Evolutionary conservation across 2,797 vertebrate genomes (phyloP), one percentile per base, ranked within the genome.

Genomic region (Otus scops): DNA sequence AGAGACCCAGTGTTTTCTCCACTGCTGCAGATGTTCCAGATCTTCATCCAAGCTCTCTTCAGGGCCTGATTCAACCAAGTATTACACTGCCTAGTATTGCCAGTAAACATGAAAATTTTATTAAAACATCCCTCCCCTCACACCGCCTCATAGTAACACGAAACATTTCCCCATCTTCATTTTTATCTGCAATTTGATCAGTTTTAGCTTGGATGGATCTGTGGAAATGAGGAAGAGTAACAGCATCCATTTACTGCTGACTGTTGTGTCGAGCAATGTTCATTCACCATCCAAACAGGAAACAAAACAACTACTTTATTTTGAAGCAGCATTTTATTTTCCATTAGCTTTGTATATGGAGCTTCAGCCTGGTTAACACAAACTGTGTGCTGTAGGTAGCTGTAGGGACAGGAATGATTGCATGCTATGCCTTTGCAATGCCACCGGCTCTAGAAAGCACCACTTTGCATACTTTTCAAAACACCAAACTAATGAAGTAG

Each of bases 291-390:
- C 57, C 75, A 95, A 82, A 81, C 16, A 96, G 80, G 77, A 91
- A 96, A 85, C 23, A 93, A 87, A 93, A 26, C 59, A 54, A 63
- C 39, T 64, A 51, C 78, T 96, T 74, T 8, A 74, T 68, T 94
- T 96, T 96, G 30, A 92, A 96, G 79, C n/a, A 82, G 38, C 60
- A 41, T 83, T 97, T 97, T 97, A 98, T 98, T 98, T 97, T 89
- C 83, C 41, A 41, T 80, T 83, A 93, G 64, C 56, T 97, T 97
- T 95, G 86, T 9, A 80, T 65, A 94, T 1, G 57, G 73, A 96
- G 75, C 56, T 91, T 79, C 89, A 84, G 93, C 65, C 86, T 82
- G 64, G 15, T 50, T 86, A 59, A 78, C 68, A 71, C 63, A 78
- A 80, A 41, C 60, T 7, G 23, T 54, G 43, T 86, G 11, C 28